These are phyloP conservation scores for Apamea sordens DNA, from an alignment of 2,888 invertebrate genomes.

Conservation along the genomic window DNA sequence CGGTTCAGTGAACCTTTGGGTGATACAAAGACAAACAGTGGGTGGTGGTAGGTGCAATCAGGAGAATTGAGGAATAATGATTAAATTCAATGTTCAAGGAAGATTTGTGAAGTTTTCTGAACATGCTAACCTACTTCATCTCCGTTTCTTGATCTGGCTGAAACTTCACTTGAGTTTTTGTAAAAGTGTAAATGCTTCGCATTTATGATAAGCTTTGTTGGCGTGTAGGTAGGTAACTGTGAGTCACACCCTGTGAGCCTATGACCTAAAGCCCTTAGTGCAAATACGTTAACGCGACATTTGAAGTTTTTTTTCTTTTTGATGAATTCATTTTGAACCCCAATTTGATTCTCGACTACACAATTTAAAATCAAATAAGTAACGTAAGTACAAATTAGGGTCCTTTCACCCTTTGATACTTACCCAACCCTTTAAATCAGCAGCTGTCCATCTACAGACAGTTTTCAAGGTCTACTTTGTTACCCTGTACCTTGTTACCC, in stretches of 20 bases:
- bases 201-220: neutral
- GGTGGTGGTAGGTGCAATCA: neutral
- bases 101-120: neutral
- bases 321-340: neutral
- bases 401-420: neutral
- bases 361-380: neutral
- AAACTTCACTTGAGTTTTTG: neutral
- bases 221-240: neutral
- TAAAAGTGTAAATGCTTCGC: neutral
- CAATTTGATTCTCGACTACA: neutral
- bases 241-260: neutral
- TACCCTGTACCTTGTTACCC: constrained; percentile 50
- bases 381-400: neutral
- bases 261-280: neutral
- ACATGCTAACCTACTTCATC: neutral
- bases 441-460: constrained; percentile 8
- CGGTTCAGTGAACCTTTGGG: too few relatives aligned
- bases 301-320: neutral
- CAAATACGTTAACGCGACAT: neutral
- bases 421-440: constrained; percentile 6
- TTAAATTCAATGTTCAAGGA: neutral
- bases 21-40: neutral
- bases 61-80: neutral
- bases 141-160: neutral
- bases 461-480: constrained; percentile 49